Conservation (phyloP, 2,113 vertebrate species). For the Dascyllus trimaculatus region DNA sequence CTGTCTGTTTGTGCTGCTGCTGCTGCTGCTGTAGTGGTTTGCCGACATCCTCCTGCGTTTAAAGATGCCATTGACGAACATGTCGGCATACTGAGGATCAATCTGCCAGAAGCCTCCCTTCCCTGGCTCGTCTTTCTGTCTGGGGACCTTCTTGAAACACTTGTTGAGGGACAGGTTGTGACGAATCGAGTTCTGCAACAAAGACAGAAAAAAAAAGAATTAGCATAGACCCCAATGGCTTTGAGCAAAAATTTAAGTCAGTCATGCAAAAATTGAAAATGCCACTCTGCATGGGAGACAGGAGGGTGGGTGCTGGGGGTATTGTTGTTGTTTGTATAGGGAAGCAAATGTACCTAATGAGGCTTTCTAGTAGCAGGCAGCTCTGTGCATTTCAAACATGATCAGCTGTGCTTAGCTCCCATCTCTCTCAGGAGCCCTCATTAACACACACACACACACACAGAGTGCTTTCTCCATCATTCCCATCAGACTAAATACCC, state of each 20-base stretch:
- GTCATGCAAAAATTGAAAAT: constrained; percentile 39
- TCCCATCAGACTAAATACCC: constrained; percentile 69
- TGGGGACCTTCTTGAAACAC: constrained; percentile 95
- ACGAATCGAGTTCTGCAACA: constrained; percentile 92
- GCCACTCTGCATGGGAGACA: constrained; percentile 48
- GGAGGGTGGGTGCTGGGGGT: constrained; percentile 40
- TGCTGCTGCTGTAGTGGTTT: constrained; percentile 72
- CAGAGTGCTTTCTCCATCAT: constrained; percentile 58
- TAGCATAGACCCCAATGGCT: constrained; percentile 23
- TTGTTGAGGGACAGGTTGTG: constrained; percentile 96
- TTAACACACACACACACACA: constrained; percentile 73
- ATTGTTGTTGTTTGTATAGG: constrained; percentile 81
- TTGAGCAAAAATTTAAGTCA: constrained; percentile 34
- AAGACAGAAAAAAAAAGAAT: constrained; percentile 11
- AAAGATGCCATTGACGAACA: constrained; percentile 89
- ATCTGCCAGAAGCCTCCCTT: constrained; percentile 94
- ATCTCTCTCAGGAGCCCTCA: constrained; percentile 83
- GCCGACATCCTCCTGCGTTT: constrained; percentile 86
- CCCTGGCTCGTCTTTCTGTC: constrained; percentile 93
- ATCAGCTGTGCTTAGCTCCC: constrained; percentile 83
- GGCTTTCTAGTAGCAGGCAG: constrained; percentile 82
- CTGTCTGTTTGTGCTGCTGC: constrained; percentile 64
- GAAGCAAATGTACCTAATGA: constrained; percentile 84
- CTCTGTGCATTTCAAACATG: constrained; percentile 82
- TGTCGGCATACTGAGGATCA: constrained; percentile 88